Base-by-base conservation (phyloP, 2,888 invertebrate species). In the Pollenia labialis region DNA sequence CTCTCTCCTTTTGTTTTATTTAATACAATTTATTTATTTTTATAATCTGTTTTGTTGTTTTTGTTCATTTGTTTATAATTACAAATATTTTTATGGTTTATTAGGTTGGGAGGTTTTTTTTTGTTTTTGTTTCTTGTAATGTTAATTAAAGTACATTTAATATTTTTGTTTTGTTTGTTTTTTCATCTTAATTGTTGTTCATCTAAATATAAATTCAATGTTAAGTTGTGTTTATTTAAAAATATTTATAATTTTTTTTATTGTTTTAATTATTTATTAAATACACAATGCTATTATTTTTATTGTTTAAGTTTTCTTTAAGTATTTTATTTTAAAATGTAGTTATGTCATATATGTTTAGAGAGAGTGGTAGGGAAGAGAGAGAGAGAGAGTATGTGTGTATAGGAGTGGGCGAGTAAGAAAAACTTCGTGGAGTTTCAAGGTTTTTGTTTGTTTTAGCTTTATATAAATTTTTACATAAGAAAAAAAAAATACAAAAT, bases 61-160 rank as follows among this genome's bases (percentile, higher is more conserved):
- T 71, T 16, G 58, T 79, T 46, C 3, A 60, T 81, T 76, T 40
- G 66, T 72, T 79, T 60, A 66, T 69, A 85, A 80, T 80, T 85
- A 85, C 84, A 85, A 85, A 62, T 74, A 74, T 68, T 9, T 58
- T n/a, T 83, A 72, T 50, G 48, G 48, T 77, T 62, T 75, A 23
- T 76, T 62, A 64, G 50, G 56, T 71, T 71, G 50, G 50, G 54
- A 14, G 16, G 77, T 56, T 40, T 66, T 69, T 6, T 42, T 44
- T 56, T 54, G 3, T 54, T 16, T 76, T 77, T 52, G 23, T 58
- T 77, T 76, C 69, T 64, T 18, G 44, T 84, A 68, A 68, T 58
- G 60, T 85, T 79, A 85, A 85, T 85, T 85, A 85, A 80, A 85
- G 74, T 85, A 85, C 84, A 85, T 80, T 85, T 60, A 74, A 46